Conservation (phyloP, 2,113 vertebrate species). For the Azemiops feae region DNA sequence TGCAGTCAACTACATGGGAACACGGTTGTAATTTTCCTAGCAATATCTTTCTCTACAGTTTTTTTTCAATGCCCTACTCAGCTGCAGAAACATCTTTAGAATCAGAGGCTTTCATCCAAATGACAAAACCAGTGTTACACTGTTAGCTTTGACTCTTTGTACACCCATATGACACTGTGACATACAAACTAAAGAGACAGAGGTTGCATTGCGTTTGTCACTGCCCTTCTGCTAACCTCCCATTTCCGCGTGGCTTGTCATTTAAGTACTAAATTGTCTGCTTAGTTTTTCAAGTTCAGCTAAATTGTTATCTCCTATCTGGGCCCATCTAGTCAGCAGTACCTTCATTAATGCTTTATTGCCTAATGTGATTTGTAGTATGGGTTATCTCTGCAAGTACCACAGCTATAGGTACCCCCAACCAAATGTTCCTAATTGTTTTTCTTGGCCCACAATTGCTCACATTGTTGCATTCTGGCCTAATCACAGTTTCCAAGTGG, state of each 20-base stretch:
- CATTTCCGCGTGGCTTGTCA: not conserved
- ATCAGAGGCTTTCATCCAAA: not conserved
- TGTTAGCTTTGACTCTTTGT: not conserved
- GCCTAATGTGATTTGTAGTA: not conserved
- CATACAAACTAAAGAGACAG: not conserved
- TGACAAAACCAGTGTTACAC: not conserved
- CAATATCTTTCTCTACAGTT: not conserved
- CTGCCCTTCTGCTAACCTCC: not conserved
- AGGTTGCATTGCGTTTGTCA: not conserved
- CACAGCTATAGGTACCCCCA: not conserved
- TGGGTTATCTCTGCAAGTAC: not conserved
- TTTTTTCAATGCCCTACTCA: not conserved
- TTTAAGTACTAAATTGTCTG: not conserved
- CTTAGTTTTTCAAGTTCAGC: not conserved
- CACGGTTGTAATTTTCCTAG: not conserved
- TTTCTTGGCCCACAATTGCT: not conserved
- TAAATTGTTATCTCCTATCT: not conserved
- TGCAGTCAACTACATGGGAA: not conserved
- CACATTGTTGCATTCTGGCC: not conserved
- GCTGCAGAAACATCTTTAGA: not conserved
- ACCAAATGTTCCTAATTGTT: not conserved
- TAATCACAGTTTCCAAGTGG: not conserved
- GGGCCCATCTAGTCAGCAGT: not conserved
- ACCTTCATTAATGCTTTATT: not conserved
- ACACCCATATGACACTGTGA: not conserved